A percentile compares a stretch with the other conserved stretches of the same genome.
Evolutionary conservation across 2,797 vertebrate genomes (phyloP).

Genomic region (Propithecus deckenii): DNA sequence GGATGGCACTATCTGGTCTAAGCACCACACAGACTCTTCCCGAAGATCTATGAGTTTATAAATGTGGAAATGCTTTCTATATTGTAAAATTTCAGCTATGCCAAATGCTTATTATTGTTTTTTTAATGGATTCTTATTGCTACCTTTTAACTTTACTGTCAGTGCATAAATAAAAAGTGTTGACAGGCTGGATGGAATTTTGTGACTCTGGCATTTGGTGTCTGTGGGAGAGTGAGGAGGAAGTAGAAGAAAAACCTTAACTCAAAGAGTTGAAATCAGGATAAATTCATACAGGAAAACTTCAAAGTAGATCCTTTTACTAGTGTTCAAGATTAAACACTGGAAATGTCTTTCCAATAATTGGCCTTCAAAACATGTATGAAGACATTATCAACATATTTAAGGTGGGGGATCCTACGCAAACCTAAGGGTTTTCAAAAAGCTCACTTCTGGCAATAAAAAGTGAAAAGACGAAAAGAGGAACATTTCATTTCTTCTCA

Average conservation of each 20-base stretch:
- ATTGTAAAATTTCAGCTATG: not conserved
- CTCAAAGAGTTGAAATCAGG: conserved; percentile 34
- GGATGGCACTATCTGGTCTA: not conserved
- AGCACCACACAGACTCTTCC: not conserved
- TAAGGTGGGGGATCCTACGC: not conserved
- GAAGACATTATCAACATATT: not conserved
- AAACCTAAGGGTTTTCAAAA: not conserved
- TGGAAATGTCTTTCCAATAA: not conserved
- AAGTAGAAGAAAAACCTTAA: conserved; percentile 45
- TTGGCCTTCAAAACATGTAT: not conserved
- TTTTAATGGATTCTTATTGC: conserved; percentile 4
- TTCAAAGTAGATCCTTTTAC: conserved; percentile 18
- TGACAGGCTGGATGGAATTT: conserved; percentile 38
- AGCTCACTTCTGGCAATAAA: not conserved
- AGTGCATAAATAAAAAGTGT: conserved; percentile 13
- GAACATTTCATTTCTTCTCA: not conserved
- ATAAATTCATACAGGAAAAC: not conserved
- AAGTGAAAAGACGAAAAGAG: not conserved
- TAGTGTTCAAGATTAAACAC: not conserved
- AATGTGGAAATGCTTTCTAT: not conserved
- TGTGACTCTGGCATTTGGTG: conserved; percentile 59
- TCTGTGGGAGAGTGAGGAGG: conserved; percentile 55
- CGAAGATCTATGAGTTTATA: not conserved
- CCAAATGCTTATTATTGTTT: conserved; percentile 50
- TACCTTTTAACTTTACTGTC: conserved; percentile 49